Percentiles rank a stretch among this genome's conserved stretches.
Evolutionary conservation across 2,888 invertebrate species (phyloP).

Genomic region (Leucoma salicis): DNA sequence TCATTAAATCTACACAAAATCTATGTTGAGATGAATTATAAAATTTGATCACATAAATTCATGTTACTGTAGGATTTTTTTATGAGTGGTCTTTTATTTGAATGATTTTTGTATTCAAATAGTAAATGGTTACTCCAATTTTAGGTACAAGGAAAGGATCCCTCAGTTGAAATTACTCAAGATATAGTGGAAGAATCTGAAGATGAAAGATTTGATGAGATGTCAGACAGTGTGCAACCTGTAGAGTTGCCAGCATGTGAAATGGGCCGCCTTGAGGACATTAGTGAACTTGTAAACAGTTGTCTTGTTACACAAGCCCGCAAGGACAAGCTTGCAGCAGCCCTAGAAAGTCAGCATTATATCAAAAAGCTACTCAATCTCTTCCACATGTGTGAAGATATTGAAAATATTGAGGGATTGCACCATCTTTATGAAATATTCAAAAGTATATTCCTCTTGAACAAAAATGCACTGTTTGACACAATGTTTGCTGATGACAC

Average conservation of each 20-base stretch:
- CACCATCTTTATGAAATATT: constrained; percentile 99
- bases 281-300: constrained; percentile 94
- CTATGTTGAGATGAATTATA: background rate
- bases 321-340: constrained; percentile 96
- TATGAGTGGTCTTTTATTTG: no score
- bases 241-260: constrained; percentile 98
- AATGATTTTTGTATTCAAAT: background rate
- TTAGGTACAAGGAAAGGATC: constrained; percentile 99
- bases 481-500: constrained; percentile 98
- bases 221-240: constrained; percentile 96
- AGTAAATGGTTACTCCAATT: constrained; percentile 25
- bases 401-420: constrained; percentile 96
- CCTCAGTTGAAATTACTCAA: constrained; percentile 98
- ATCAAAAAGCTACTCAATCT: constrained; percentile 96
- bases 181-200: constrained; percentile 97
- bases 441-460: constrained; percentile 98
- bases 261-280: constrained; percentile 95
- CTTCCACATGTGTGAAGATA: constrained; percentile 98
- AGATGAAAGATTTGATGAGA: constrained; percentile 98
- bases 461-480: constrained; percentile 98
- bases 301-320: constrained; percentile 94
- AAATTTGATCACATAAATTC: no score
- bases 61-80: no score
- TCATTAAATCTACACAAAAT: background rate
- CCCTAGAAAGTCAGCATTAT: constrained; percentile 96